A percentile compares a stretch with the other conserved stretches of the same genome.
These are phyloP conservation scores for Thryonomys swinderianus DNA, from an alignment of 2,113 vertebrate species.

Conservation along the genomic window DNA sequence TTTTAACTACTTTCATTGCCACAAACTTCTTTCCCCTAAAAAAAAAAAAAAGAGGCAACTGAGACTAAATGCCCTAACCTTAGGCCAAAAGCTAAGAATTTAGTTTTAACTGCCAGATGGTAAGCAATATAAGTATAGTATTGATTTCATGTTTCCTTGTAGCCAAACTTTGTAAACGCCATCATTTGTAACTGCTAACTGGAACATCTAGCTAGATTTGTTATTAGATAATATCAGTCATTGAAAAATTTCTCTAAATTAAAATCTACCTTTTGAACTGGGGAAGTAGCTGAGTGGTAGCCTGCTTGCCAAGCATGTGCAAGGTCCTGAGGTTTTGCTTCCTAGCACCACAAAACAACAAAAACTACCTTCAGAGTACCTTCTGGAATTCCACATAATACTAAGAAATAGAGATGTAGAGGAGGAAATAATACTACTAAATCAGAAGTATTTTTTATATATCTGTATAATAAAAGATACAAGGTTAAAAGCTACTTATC, in stretches of 20 bases:
- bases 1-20: slow-evolving; percentile 99
- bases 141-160: neutral
- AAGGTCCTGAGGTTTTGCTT: neutral
- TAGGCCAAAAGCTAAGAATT: slow-evolving; percentile 17
- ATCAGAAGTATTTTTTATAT: neutral
- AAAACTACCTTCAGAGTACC: neutral
- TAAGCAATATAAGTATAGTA: neutral
- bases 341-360: neutral
- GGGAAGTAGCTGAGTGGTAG: neutral
- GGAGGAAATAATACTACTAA: neutral
- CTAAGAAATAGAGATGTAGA: slow-evolving; percentile 4
- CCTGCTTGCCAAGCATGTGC: neutral
- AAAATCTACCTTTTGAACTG: slow-evolving; percentile 46
- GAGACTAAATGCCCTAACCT: slow-evolving; percentile 19
- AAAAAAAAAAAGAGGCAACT: slow-evolving; percentile 69
- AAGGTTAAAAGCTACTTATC: slow-evolving; percentile 12
- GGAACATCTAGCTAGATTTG: neutral
- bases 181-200: neutral
- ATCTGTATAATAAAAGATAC: slow-evolving; percentile 1
- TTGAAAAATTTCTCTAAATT: neutral
- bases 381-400: slow-evolving; percentile 35
- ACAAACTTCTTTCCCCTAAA: slow-evolving; percentile 95
- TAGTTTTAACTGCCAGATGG: neutral
- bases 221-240: neutral
- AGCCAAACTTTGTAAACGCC: neutral